Percentiles rank a stretch among this genome's conserved stretches.
These are phyloP conservation scores for Sinocyclocheilus anophthalmus DNA, from an alignment of 2,113 vertebrate genomes.

Conservation along the genomic window DNA sequence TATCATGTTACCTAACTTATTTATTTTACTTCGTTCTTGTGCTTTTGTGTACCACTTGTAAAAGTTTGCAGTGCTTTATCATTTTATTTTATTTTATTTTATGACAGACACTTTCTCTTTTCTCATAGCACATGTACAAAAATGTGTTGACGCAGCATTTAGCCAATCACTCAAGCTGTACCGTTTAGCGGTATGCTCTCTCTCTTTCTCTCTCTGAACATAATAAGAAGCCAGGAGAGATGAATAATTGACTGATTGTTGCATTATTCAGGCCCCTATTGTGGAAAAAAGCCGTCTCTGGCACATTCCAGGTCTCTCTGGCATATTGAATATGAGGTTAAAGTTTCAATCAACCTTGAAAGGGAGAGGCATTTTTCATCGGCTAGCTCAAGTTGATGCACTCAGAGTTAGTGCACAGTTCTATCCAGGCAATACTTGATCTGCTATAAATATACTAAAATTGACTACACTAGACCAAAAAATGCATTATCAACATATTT, in stretches of 20 bases:
- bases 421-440: neutral
- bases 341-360: slow-evolving; percentile 92
- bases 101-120: neutral
- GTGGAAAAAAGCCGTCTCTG: slow-evolving; percentile 30
- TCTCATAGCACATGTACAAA: slow-evolving; percentile 6
- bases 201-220: slow-evolving; percentile 20
- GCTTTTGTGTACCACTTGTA: neutral
- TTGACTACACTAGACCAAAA: neutral
- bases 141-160: slow-evolving; percentile 32
- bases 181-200: slow-evolving; percentile 16
- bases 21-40: no score
- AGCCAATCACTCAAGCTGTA: slow-evolving; percentile 27
- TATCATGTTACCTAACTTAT: no score
- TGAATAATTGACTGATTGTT: slow-evolving; percentile 42
- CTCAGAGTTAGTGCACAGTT: slow-evolving; percentile 11
- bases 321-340: slow-evolving; percentile 90
- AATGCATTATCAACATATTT: neutral
- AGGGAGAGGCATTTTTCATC: slow-evolving; percentile 81
- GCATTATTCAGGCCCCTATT: slow-evolving; percentile 32
- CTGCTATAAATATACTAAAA: neutral
- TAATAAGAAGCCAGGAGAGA: slow-evolving; percentile 54
- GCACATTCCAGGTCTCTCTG: slow-evolving; percentile 87
- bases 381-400: neutral
- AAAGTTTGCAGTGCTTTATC: neutral
- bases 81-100: neutral